A percentile compares a stretch with the other conserved stretches of the same genome.
phyloP scores from a whole-genome alignment of 2,888 invertebrate genomes.

The Napeogenes inachia region DNA sequence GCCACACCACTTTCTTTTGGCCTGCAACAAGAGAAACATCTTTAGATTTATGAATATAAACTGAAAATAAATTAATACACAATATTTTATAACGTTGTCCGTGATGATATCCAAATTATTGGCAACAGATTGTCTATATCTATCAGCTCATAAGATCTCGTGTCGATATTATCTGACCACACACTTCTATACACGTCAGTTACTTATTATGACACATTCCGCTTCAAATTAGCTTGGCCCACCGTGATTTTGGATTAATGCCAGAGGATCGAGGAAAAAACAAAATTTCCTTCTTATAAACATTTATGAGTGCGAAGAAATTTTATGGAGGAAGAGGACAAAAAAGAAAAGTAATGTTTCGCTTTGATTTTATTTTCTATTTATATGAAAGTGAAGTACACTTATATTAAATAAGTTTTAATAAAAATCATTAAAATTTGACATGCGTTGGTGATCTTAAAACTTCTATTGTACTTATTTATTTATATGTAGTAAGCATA shows the following conservation, averaged over 20 bases:
- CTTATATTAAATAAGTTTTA: too few relatives aligned
- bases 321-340: slow-evolving; percentile 17
- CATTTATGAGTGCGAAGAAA: slow-evolving; percentile 16
- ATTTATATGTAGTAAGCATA: too few relatives aligned
- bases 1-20: slow-evolving; percentile 92
- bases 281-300: slow-evolving; percentile 23
- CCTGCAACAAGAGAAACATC: slow-evolving; percentile 69
- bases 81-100: neutral
- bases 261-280: slow-evolving; percentile 58
- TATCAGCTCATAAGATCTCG: slow-evolving; percentile 42
- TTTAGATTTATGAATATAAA: neutral
- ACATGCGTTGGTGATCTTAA: too few relatives aligned
- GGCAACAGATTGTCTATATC: slow-evolving; percentile 28
- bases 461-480: too few relatives aligned
- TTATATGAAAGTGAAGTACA: too few relatives aligned
- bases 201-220: slow-evolving; percentile 67
- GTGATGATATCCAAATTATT: neutral
- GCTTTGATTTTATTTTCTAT: too few relatives aligned
- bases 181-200: slow-evolving; percentile 50
- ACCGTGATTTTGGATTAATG: slow-evolving; percentile 57
- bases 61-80: too few relatives aligned
- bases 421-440: too few relatives aligned
- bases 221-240: slow-evolving; percentile 64
- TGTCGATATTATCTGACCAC: slow-evolving; percentile 42
- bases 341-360: neutral